These are phyloP conservation scores for Trachelus tabidus DNA, from an alignment of 2,888 invertebrate genomes.

Conservation along the genomic window DNA sequence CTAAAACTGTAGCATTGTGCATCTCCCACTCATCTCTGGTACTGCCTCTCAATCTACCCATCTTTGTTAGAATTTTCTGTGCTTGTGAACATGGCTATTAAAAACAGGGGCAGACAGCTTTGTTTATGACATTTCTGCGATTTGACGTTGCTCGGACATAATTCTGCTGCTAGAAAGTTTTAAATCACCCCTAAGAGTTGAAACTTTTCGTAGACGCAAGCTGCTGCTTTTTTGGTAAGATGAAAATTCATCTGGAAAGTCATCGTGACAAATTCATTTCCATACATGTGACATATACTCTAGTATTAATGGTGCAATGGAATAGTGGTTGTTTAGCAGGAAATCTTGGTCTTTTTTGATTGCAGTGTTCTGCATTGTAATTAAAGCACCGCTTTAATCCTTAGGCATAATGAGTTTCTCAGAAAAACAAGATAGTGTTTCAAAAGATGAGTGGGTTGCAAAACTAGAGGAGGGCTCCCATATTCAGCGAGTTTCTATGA, in stretches of 20 bases:
- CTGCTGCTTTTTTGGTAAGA: background rate
- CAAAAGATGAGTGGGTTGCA: slow-evolving; percentile 81
- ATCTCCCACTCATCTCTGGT: no score
- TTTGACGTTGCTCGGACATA: background rate
- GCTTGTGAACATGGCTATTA: background rate
- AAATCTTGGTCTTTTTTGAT: background rate
- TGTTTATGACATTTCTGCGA: background rate
- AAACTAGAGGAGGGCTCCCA: slow-evolving; percentile 79
- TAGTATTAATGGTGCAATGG: background rate
- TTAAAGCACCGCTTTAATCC: background rate
- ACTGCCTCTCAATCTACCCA: background rate
- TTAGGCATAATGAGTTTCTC: slow-evolving; percentile 65
- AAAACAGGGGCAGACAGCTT: background rate
- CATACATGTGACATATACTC: background rate
- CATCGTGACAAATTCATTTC: background rate
- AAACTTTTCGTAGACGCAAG: background rate
- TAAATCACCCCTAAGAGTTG: background rate
- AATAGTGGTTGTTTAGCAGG: background rate
- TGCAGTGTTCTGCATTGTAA: background rate
- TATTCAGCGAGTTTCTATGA: slow-evolving; percentile 92
- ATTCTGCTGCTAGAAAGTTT: background rate
- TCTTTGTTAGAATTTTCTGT: background rate
- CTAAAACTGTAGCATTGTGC: no score
- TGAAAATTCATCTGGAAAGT: background rate
- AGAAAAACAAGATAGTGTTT: slow-evolving; percentile 67